Percentiles rank a stretch among this genome's conserved stretches.
Conservation (phyloP, 92 coral and sea anemone species). For the Phenganax marumi region DNA sequence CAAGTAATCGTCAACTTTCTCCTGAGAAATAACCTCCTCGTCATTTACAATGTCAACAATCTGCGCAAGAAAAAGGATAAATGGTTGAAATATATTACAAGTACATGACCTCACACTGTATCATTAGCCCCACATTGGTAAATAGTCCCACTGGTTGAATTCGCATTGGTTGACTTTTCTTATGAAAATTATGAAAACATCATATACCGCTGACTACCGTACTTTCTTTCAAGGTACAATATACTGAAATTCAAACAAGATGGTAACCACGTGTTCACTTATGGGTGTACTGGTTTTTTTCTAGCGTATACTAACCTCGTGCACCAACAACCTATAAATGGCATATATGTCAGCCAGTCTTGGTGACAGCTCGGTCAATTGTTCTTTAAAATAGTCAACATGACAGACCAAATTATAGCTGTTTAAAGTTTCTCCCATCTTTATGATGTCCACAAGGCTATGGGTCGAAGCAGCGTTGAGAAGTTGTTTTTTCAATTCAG, state of each 20-base stretch:
- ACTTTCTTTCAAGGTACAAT: too few relatives aligned
- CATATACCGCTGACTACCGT: too few relatives aligned
- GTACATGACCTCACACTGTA: neutral
- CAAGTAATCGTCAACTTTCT: neutral
- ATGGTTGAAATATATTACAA: too few relatives aligned
- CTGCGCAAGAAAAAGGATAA: neutral
- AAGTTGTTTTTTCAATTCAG: neutral
- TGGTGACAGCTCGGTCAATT: neutral
- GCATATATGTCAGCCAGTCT: too few relatives aligned
- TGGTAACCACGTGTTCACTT: too few relatives aligned
- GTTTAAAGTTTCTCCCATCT: neutral
- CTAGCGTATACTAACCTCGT: neutral
- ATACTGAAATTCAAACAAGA: too few relatives aligned
- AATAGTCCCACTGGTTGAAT: neutral
- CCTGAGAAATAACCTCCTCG: neutral
- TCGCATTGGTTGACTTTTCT: too few relatives aligned
- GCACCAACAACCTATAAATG: conserved; percentile 11
- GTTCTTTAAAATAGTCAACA: neutral
- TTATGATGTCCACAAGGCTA: conserved; percentile 6
- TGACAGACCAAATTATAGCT: neutral
- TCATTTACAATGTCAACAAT: neutral
- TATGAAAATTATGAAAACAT: too few relatives aligned
- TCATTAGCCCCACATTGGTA: neutral
- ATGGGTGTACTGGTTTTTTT: neutral
- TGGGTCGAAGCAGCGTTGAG: neutral